phyloP scores from a whole-genome alignment of 1,140 invertebrate species.

The Drosophila melanica region DNA sequence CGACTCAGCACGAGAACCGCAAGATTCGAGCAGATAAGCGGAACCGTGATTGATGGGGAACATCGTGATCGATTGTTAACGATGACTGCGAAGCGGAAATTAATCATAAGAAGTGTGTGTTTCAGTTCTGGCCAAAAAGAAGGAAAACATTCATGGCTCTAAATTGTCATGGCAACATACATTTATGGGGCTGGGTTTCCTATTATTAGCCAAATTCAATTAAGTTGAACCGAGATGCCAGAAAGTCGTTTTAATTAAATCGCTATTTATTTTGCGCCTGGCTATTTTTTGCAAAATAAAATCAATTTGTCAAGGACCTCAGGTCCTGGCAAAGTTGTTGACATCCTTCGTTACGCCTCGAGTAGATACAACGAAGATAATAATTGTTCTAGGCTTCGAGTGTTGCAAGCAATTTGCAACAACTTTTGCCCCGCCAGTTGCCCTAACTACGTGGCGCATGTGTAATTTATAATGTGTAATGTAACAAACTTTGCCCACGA shows the following conservation, averaged over 20 bases:
- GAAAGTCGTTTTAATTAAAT: constrained; percentile 42
- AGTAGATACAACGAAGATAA: constrained; percentile 29
- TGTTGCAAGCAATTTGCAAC: constrained; percentile 51
- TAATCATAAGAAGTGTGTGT: not conserved
- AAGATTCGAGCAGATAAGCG: not conserved
- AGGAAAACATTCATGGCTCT: not conserved
- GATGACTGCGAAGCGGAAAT: not conserved
- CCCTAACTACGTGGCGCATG: constrained; percentile 47
- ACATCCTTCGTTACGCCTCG: constrained; percentile 28
- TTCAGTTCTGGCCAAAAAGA: not conserved
- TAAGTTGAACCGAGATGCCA: constrained; percentile 40
- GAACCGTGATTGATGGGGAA: constrained; percentile 19
- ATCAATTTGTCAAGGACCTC: not conserved
- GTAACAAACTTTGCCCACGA: constrained; percentile 52
- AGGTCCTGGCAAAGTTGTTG: constrained; percentile 5
- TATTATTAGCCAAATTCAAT: constrained; percentile 47
- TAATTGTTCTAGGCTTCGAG: constrained; percentile 44
- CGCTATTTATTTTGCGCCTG: constrained; percentile 15
- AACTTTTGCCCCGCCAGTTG: constrained; percentile 23
- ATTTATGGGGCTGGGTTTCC: not conserved
- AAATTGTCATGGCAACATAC: not conserved
- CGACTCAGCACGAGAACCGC: too few relatives aligned
- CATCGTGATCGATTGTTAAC: constrained; percentile 6
- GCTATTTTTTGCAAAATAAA: constrained; percentile 24
- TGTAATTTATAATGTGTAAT: constrained; percentile 54